Percentiles rank a stretch among this genome's conserved stretches.
Evolutionary conservation across 2,888 invertebrate genomes (phyloP).

Genomic region (Eilema sororculum): DNA sequence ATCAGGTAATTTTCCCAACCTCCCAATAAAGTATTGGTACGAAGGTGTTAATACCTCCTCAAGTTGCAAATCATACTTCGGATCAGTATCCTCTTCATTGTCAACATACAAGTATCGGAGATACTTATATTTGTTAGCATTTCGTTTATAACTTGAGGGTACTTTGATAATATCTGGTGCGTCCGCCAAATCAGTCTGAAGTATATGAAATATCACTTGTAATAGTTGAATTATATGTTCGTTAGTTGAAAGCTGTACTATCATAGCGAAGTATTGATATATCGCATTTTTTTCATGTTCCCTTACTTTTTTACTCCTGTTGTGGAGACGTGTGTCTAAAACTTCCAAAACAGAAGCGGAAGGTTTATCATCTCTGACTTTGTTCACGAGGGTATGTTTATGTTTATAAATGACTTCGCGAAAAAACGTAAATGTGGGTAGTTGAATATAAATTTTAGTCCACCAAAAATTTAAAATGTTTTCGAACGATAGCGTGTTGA

Average conservation of each 20-base stretch:
- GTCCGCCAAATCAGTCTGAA: slow-evolving; percentile 46
- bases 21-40: slow-evolving; percentile 44
- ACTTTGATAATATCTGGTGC: slow-evolving; percentile 25
- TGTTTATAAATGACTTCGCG: slow-evolving; percentile 31
- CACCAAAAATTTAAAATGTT: slow-evolving; percentile 34
- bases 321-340: slow-evolving; percentile 3
- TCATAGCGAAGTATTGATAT: neutral
- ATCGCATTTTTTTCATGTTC: neutral
- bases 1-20: slow-evolving; percentile 10
- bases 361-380: slow-evolving; percentile 15
- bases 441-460: slow-evolving; percentile 26
- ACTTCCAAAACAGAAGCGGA: neutral
- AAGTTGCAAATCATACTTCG: slow-evolving; percentile 63
- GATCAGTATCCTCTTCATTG: slow-evolving; percentile 20
- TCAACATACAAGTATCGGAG: slow-evolving; percentile 63
- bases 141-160: slow-evolving; percentile 43
- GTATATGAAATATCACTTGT: slow-evolving; percentile 32
- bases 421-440: slow-evolving; percentile 23
- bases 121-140: slow-evolving; percentile 60
- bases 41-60: slow-evolving; percentile 63
- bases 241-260: neutral
- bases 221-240: slow-evolving; percentile 7
- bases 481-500: slow-evolving; percentile 18
- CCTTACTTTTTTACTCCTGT: neutral
- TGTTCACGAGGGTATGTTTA: slow-evolving; percentile 38